Conservation (phyloP, 2,113 vertebrate species). For the Bambusicola thoracicus region DNA sequence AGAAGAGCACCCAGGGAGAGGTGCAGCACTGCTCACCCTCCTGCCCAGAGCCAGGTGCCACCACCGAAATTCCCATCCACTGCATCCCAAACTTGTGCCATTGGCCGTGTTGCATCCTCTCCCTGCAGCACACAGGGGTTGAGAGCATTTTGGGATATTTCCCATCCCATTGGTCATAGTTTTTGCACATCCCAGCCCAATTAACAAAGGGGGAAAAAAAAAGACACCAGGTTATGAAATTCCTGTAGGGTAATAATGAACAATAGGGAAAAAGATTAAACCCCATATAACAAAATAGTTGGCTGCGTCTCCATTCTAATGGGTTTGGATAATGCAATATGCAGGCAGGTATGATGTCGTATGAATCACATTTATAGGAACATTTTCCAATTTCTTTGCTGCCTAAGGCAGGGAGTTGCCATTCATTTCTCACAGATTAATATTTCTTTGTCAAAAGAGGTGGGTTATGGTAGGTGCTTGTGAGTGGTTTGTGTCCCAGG, state of each 20-base stretch:
- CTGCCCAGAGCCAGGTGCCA: not conserved
- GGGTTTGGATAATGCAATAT: conserved; percentile 11
- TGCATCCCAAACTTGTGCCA: not conserved
- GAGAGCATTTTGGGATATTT: not conserved
- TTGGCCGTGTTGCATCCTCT: not conserved
- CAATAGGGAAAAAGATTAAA: not conserved
- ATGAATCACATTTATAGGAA: conserved; percentile 66
- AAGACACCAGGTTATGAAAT: not conserved
- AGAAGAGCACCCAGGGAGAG: not conserved
- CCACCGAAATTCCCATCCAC: not conserved
- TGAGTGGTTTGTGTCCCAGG: not conserved
- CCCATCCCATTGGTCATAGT: no score
- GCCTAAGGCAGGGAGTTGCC: conserved; percentile 58
- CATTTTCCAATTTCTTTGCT: conserved; percentile 62
- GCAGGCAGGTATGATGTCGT: conserved; percentile 26
- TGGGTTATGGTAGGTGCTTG: not conserved
- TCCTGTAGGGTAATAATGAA: not conserved
- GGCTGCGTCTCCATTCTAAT: not conserved
- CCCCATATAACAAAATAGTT: not conserved
- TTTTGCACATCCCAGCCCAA: no score
- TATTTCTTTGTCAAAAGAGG: conserved; percentile 40
- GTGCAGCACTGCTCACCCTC: not conserved
- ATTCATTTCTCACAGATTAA: conserved; percentile 50
- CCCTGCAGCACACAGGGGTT: not conserved
- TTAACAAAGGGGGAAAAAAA: not conserved